A percentile compares a stretch with the other conserved stretches of the same genome.
Evolutionary conservation across 2,113 vertebrate species (phyloP).

Genomic region (Dermatemys mawii): DNA sequence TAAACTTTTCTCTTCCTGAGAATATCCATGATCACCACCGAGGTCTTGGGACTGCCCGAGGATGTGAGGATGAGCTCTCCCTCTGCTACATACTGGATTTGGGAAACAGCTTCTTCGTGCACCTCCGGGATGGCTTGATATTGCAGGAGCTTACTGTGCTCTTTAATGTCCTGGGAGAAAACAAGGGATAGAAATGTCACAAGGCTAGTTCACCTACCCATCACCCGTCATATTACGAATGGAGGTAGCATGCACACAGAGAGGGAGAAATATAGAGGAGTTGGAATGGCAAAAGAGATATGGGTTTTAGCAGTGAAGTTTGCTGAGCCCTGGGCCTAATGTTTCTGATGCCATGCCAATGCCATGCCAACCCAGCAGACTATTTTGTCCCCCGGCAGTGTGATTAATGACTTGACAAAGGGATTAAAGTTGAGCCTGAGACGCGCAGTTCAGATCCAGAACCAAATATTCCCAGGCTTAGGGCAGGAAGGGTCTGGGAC

Average conservation of each 20-base stretch:
- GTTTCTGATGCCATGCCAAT: not conserved
- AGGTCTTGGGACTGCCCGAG: constrained; percentile 57
- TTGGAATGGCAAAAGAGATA: not conserved
- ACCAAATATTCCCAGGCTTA: not conserved
- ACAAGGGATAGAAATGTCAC: not conserved
- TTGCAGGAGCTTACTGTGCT: constrained; percentile 52
- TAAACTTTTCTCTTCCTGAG: constrained; percentile 40
- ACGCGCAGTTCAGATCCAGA: not conserved
- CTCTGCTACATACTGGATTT: constrained; percentile 32
- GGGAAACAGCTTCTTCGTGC: constrained; percentile 59
- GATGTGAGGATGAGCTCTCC: constrained; percentile 47
- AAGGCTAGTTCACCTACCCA: not conserved
- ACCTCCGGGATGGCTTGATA: constrained; percentile 8
- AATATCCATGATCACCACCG: constrained; percentile 54
- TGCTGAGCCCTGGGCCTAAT: not conserved
- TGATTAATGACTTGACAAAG: not conserved
- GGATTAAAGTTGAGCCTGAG: not conserved
- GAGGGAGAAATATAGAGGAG: not conserved
- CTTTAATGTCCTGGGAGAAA: constrained; percentile 43
- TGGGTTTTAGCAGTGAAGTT: not conserved
- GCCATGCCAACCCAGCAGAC: not conserved
- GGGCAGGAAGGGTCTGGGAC: not conserved
- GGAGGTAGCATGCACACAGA: accelerated
- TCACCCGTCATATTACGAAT: not conserved
- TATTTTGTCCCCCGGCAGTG: not conserved